A percentile compares a stretch with the other conserved stretches of the same genome.
phyloP scores from a whole-genome alignment of 2,113 vertebrate species.

The Brienomyrus brachyistius region DNA sequence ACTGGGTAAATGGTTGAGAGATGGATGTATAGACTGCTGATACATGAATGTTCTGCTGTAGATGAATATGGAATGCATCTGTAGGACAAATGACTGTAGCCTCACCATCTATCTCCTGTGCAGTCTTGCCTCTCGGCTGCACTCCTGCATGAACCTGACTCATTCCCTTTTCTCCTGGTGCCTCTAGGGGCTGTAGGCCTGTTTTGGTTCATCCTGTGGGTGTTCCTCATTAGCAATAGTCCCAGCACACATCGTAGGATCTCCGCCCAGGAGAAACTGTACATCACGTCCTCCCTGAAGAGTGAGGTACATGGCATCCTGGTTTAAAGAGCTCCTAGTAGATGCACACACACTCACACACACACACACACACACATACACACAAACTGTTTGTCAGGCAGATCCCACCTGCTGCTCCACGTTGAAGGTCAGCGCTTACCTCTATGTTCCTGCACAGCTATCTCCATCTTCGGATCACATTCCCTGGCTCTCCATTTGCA shows the following conservation, averaged over 20 bases:
- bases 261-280: conserved; percentile 71
- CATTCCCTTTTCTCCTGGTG: not conserved
- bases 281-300: conserved; percentile 77
- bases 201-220: conserved; percentile 87
- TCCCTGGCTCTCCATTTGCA: conserved; percentile 77
- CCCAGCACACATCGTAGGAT: conserved; percentile 80
- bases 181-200: conserved; percentile 73
- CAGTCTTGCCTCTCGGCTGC: not conserved
- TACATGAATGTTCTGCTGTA: not conserved
- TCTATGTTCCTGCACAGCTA: conserved; percentile 46
- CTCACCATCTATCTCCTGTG: not conserved
- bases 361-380: not conserved
- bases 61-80: not conserved
- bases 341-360: too few species aligned
- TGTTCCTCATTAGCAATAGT: conserved; percentile 68
- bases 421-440: not conserved
- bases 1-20: not conserved
- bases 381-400: conserved; percentile 52
- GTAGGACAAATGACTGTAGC: not conserved
- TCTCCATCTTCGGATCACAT: conserved; percentile 64
- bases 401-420: conserved; percentile 47
- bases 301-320: conserved; percentile 68
- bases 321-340: not conserved
- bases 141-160: not conserved
- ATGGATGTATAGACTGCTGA: not conserved